Evolutionary conservation across 2,797 vertebrate genomes (phyloP), one percentile per base, ranked within the genome.

Genomic region (Semotilus atromaculatus): DNA sequence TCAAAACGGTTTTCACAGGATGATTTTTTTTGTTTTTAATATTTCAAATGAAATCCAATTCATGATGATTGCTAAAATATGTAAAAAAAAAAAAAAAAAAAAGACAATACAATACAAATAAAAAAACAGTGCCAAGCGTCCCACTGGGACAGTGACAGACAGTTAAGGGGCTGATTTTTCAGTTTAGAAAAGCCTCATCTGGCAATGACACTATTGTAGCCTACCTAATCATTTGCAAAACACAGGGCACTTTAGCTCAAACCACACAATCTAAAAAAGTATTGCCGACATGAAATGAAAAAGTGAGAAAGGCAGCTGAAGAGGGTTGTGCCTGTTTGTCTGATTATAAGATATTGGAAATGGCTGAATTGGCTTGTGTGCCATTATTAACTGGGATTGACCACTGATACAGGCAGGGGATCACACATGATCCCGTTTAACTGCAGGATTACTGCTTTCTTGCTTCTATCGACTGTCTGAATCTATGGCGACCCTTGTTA

Each of bases 391-490:
- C 31, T 29, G n/a, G 23, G 26, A 48, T 31, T 72, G 73, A 34
- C n/a, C 73, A 55, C 66, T 53, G 85, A 78, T 53, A 82, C 29
- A 62, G 40, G 5, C 67, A 9, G 36, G 74, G 36, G 74, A 62
- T 62, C 45, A 71, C 34, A 62, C 71, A 45, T 34, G 26, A 29
- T 7, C 79, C 29, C 13, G 38, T 45, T 60, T 21, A 11, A 34
- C 55, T 53, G 40, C 26, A 73, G 67, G 74, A 83, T 86, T 75
- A 80, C 34, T 64, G 40, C 75, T 48, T 53, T 64, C 29, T 40
- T 58, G 68, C 21, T 80, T 5, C 21, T 86, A 80, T 80, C 26
- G 11, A 58, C 68, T 48, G 68, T 86, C 81, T 82, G 72, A 78
- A 86, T 71, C 64, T 55, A 21, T 34, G 21, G 64, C 31, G 73